Conservation (phyloP, 2,797 vertebrate genomes). For the Otolemur crassicaudatus region DNA sequence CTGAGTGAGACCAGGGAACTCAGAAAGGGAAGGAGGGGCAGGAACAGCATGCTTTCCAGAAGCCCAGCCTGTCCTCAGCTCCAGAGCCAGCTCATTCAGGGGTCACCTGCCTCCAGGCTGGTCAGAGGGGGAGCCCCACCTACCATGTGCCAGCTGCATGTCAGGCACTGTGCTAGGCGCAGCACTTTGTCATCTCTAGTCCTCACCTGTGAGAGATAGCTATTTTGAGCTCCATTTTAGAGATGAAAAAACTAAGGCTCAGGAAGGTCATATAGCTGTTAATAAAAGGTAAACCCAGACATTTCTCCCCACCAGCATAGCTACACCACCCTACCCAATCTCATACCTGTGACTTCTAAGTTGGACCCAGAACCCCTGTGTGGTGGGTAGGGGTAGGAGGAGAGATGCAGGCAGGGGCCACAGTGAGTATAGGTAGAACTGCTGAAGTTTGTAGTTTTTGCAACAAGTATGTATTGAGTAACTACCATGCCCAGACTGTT, state of each 20-base stretch:
- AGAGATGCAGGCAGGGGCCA: not conserved
- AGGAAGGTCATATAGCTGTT: not conserved
- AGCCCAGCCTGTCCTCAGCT: not conserved
- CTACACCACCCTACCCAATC: not conserved
- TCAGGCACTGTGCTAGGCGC: not conserved
- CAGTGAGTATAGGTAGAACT: not conserved
- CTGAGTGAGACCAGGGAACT: not conserved
- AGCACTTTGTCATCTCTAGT: not conserved
- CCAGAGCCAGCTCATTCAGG: not conserved
- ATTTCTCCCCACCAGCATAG: not conserved
- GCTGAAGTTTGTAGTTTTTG: not conserved
- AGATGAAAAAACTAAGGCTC: not conserved
- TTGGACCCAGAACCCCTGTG: not conserved
- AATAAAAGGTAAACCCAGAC: not conserved
- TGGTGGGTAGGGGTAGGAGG: fast-evolving
- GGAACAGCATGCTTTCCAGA: not conserved
- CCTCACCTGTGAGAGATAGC: not conserved
- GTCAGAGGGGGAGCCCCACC: not conserved
- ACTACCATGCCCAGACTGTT: not conserved
- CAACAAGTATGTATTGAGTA: not conserved
- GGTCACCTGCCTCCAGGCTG: not conserved
- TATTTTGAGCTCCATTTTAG: not conserved
- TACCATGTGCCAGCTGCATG: not conserved
- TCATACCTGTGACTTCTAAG: not conserved
- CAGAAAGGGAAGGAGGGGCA: not conserved